A percentile compares a stretch with the other conserved stretches of the same genome.
Conservation (phyloP, 2,888 invertebrate genomes). For the Cyaniris semiargus region DNA sequence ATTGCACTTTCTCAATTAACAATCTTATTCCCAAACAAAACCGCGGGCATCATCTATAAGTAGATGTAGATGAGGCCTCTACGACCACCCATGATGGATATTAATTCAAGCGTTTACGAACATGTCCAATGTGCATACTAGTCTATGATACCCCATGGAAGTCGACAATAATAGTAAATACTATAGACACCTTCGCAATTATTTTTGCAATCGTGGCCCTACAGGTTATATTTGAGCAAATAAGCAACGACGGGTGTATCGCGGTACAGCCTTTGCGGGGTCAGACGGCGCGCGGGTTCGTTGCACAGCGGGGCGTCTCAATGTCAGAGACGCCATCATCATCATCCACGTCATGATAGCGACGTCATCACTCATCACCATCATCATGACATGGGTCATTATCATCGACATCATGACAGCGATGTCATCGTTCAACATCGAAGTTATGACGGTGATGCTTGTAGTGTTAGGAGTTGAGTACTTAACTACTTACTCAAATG, state of each 20-base stretch:
- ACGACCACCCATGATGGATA: too few relatives aligned
- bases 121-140: too few relatives aligned
- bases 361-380: not conserved
- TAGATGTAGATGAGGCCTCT: too few relatives aligned
- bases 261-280: not conserved
- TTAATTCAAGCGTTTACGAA: too few relatives aligned
- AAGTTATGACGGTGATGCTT: too few relatives aligned
- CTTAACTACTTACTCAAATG: too few relatives aligned
- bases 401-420: too few relatives aligned
- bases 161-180: too few relatives aligned
- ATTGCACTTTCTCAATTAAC: not conserved
- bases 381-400: not conserved
- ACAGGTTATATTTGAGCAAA: not conserved
- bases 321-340: not conserved
- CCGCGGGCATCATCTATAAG: not conserved
- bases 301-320: constrained; percentile 17
- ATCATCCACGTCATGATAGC: not conserved
- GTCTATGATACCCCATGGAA: too few relatives aligned
- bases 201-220: too few relatives aligned
- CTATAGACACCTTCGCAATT: too few relatives aligned
- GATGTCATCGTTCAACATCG: not conserved
- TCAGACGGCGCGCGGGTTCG: constrained; percentile 17
- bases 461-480: too few relatives aligned
- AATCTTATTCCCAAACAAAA: not conserved
- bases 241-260: not conserved